Evolutionary conservation across 2,888 invertebrate genomes (phyloP), one percentile per base, ranked within the genome.

Genomic region (Drosophila buzzatii): DNA sequence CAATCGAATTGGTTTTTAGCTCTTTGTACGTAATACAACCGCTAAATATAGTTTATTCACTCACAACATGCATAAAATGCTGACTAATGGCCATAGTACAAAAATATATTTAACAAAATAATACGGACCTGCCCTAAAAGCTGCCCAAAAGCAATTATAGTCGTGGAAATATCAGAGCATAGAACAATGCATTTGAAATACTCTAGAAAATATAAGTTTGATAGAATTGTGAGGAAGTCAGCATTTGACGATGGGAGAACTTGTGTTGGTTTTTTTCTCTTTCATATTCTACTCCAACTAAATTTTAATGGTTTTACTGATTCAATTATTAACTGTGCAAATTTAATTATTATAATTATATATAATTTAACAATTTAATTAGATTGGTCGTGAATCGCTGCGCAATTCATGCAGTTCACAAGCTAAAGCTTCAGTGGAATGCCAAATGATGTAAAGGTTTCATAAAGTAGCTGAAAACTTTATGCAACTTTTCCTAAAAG

Each of bases 81-180:
- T 69, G 69, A 68, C 16, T 67, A 67, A 67, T 20, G n/a, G 12
- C 12, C 8, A 33, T 20, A 35, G 33, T 4, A 3, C 2, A 35
- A 27, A 27, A 27, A 27, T 1, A 27, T 27, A 27, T 27, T 14
- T 39, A 35, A 33, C 12, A 20, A 14, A 52, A 16, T 16, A 45
- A n/a, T n/a, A 6, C 10, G 18, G 51, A 51, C 51, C 39, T 27
- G 53, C 53, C 53, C 53, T 53, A 53, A 53, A 53, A 53, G 35
- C 51, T 51, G 49, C 49, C 51, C 39, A 55, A 55, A 39, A 55
- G 53, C 53, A 55, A 55, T 55, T 55, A 55, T 55, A 1, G 23
- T 31, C 18, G 18, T 49, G 23, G 18, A 51, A 35, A 33, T 31
- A 3, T 33, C 7, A 2, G n/a, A 37, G n/a, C 6, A 31, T 31